Evolutionary conservation across 2,797 vertebrate genomes (phyloP).

Genomic region (Megaceryle alcyon): DNA sequence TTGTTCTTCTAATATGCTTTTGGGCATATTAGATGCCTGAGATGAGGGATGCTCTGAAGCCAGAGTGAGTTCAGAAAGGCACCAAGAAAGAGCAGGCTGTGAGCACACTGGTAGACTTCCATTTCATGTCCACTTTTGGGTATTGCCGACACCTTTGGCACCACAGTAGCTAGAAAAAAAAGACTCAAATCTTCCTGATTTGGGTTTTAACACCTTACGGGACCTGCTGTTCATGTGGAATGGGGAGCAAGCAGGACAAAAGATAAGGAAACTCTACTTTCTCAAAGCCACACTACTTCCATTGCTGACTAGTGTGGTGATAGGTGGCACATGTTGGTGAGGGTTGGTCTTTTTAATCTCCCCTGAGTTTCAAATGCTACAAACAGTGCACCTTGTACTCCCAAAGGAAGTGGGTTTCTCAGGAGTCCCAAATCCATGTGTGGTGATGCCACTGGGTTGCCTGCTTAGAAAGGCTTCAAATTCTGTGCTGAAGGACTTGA

Average conservation of each 20-base stretch:
- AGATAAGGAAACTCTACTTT: not conserved
- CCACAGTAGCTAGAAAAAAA: not conserved
- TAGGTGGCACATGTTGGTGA: not conserved
- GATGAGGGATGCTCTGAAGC: not conserved
- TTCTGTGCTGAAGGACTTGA: not conserved
- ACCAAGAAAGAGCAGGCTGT: not conserved
- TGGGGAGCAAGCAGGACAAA: not conserved
- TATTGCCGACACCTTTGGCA: not conserved
- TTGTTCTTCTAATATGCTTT: not conserved
- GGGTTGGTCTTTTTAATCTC: not conserved
- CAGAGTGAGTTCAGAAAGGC: accelerated
- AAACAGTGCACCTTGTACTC: not conserved
- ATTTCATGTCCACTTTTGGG: accelerated
- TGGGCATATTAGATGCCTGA: too few relatives aligned
- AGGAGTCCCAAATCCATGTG: not conserved
- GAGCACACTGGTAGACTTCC: not conserved
- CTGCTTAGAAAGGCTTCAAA: not conserved
- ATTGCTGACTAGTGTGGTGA: not conserved
- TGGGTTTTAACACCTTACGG: not conserved
- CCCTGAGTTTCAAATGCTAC: not conserved
- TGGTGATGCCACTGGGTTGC: not conserved
- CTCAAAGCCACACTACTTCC: not conserved
- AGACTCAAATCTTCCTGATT: not conserved
- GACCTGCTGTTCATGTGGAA: not conserved
- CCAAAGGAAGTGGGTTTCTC: not conserved